Base-by-base conservation (phyloP, 2,797 vertebrate genomes). In the Acanthornis magna region DNA sequence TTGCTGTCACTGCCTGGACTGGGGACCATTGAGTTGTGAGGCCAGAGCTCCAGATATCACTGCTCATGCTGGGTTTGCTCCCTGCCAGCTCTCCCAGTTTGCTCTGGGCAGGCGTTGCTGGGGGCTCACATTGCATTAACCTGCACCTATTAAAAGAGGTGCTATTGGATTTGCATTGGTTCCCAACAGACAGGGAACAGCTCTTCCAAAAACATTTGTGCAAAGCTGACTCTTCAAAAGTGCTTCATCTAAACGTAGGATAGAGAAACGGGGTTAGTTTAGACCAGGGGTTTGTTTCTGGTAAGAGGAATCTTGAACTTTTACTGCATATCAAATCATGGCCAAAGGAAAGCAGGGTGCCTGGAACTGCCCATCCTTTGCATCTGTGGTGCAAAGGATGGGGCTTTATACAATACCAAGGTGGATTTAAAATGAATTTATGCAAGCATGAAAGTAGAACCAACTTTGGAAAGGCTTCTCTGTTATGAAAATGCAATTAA, bases 81-180 rank as follows among this genome's bases (percentile, higher is more conserved):
- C 5, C 36, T 55, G 63, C 51, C 48, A 19, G 55, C 47, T 74
- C 32, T 7, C 13, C 55, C 73, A 36, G 68, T 81, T 65, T 53
- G 42, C 45, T 68, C 34, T 40, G 45, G 19, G 19, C 45, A 26
- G 38, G 45, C 8, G 19, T 18, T 54, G 51, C 8, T 19, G 29
- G 18, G 51, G 7, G 10, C 34, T 81, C 14, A 13, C 1, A 0
- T 20, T 32, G 29, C 16, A 2, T 9, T 42, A 68, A 19, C 48
- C 30, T 22, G 16, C 40, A 22, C 19, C 23, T 54, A 32, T 53
- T 75, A 16, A 47, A 62, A n/a, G 7, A 32, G 29, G 5, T 77
- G 43, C 18, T 38, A 0, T 61, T 17, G 54, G 26, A 4, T 80
- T 79, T 62, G 7, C 8, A 0, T 18, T 0, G 0, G 16, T 45